Percentiles rank a stretch among this genome's conserved stretches.
These are phyloP conservation scores for Hippopotamus amphibius DNA, from an alignment of 2,113 vertebrate species.

Conservation along the genomic window DNA sequence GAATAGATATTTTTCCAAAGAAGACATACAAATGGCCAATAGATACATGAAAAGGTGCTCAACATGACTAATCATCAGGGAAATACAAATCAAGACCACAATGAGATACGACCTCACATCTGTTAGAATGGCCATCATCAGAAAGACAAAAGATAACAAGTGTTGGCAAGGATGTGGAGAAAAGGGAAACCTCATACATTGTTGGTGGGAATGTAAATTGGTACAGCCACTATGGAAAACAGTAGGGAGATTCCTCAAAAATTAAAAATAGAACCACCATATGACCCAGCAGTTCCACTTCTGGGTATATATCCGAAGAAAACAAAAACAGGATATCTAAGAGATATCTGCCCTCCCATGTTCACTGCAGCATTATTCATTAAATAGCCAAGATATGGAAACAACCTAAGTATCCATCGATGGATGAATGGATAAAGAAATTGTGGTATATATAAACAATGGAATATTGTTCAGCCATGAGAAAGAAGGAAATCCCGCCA, in stretches of 20 bases:
- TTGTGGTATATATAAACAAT: background rate
- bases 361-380: background rate
- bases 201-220: background rate
- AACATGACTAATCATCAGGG: background rate
- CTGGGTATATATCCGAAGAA: background rate
- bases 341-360: background rate
- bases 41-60: background rate
- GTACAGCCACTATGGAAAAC: background rate
- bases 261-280: background rate
- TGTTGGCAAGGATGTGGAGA: background rate
- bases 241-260: background rate
- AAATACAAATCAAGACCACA: background rate
- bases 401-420: background rate
- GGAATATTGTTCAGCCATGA: background rate
- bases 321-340: background rate
- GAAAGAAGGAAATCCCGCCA: background rate
- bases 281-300: background rate
- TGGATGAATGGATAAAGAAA: background rate
- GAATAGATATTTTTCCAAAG: background rate
- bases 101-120: background rate
- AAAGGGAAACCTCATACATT: background rate
- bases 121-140: background rate
- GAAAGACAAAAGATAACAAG: background rate
- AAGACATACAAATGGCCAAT: background rate
- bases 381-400: background rate